phyloP scores from a whole-genome alignment of 1,140 invertebrate genomes.

The Stenopsyche tienmushanensis region DNA sequence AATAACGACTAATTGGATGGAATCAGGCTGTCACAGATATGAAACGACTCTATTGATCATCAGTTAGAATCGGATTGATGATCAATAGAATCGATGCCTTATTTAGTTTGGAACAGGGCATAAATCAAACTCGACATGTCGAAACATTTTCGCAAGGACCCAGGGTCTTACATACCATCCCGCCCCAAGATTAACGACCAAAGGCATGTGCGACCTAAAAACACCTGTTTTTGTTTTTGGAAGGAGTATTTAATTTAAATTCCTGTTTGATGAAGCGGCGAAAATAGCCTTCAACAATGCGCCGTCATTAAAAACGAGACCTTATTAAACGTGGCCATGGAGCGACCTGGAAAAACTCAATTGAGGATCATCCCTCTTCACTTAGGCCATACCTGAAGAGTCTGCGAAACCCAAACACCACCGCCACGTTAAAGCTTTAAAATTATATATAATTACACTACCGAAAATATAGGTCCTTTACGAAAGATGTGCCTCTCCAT shows the following conservation, averaged over 20 bases:
- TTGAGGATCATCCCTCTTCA: slow-evolving; percentile 16
- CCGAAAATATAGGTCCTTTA: slow-evolving; percentile 28
- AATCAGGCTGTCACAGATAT: too few species aligned
- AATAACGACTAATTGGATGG: too few species aligned
- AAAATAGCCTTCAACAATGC: not conserved
- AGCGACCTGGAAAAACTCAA: slow-evolving; percentile 5
- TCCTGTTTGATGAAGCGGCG: not conserved
- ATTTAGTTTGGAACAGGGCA: too few species aligned
- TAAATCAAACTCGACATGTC: too few species aligned
- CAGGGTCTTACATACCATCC: too few species aligned
- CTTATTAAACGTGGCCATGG: slow-evolving; percentile 23
- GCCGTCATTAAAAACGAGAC: not conserved
- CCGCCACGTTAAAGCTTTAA: slow-evolving; percentile 26
- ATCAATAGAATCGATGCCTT: too few species aligned
- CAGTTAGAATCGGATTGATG: too few species aligned
- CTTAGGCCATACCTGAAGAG: not conserved
- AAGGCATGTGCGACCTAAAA: too few species aligned
- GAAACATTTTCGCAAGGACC: too few species aligned
- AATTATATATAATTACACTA: slow-evolving; percentile 38
- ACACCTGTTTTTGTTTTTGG: not conserved
- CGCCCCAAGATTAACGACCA: too few species aligned
- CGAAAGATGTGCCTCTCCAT: slow-evolving; percentile 7
- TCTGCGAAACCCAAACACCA: slow-evolving; percentile 3
- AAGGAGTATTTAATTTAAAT: not conserved
- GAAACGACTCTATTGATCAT: too few species aligned